Percentiles rank a stretch among this genome's conserved stretches.
These are phyloP conservation scores for Ganaspis brasiliensis DNA, from an alignment of 2,888 invertebrate species.

Conservation along the genomic window DNA sequence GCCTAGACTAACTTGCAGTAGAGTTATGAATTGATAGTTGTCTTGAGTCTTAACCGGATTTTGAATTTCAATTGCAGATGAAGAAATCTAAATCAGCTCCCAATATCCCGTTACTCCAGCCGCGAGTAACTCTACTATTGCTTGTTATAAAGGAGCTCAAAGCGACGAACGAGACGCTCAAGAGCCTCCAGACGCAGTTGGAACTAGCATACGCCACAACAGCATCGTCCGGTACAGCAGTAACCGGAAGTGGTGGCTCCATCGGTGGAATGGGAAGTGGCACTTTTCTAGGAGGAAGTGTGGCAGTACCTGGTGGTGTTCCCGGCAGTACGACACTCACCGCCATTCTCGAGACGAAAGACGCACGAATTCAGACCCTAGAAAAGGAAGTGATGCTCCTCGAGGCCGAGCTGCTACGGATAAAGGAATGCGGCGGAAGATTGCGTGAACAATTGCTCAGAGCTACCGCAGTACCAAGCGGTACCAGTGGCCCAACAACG, in stretches of 20 bases:
- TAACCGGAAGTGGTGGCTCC: conserved; percentile 70
- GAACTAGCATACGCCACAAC: conserved; percentile 86
- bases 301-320: conserved; percentile 80
- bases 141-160: conserved; percentile 87
- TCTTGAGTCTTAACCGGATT: conserved; percentile 30
- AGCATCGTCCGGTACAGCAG: conserved; percentile 80
- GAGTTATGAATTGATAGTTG: conserved; percentile 10
- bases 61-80: conserved; percentile 44
- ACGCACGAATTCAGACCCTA: conserved; percentile 92
- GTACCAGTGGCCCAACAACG: conserved; percentile 62
- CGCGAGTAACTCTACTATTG: conserved; percentile 75
- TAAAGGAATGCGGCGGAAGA: conserved; percentile 80
- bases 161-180: conserved; percentile 92
- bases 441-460: conserved; percentile 76
- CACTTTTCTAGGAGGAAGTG: conserved; percentile 76
- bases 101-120: conserved; percentile 57
- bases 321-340: conserved; percentile 87
- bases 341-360: conserved; percentile 92
- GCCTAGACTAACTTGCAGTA: conserved; percentile 18
- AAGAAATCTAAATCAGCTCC: conserved; percentile 44
- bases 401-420: conserved; percentile 88
- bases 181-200: conserved; percentile 90
- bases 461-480: conserved; percentile 73
- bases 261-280: conserved; percentile 66
- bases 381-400: conserved; percentile 92